Evolutionary conservation across 2,797 vertebrate species (phyloP), one percentile per base, ranked within the genome.

Genomic region (Gymnopithys bicolor): DNA sequence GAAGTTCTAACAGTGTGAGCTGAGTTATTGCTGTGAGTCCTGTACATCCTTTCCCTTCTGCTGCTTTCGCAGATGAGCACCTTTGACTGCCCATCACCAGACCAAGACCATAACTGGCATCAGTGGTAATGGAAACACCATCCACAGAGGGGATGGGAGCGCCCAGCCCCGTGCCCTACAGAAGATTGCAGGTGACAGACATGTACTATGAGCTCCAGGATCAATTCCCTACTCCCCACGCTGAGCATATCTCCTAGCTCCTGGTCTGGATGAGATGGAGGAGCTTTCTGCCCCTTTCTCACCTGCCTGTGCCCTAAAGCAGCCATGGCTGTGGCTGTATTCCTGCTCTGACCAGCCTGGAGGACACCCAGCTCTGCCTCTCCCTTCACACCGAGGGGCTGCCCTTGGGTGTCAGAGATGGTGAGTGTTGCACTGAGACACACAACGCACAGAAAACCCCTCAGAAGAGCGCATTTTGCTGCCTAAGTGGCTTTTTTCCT

Each of bases 351-450:
- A 23, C 16, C 48, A 56, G 35, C 19, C 11, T 3, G 2, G 32
- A 64, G 25, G 24, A 56, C 55, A 60, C 8, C 49, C 64, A 88
- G 4, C 41, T 46, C 60, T 85, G 43, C 25, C 39, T 19, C 19
- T 74, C 43, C 75, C 22, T 62, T 35, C 43, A 49, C 30, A 39
- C 6, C 0, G 0, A 39, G 52, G 32, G 56, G 22, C 45, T 87
- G 45, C 43, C 43, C 48, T 13, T n/a, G 68, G 37, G 14, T 82
- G 7, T 30, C 30, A 64, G 27, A 58, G 63, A 28, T 23, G 39
- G 28, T 55, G n/a, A 86, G 5, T 5, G 0, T 10, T 55, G 73
- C 69, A 27, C 46, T 30, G 67, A 19, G 33, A n/a, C 0, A 0
- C 48, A 55, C 13, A 1, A 2, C 66, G 15, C 41, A 19, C 71